Conservation (phyloP, 2,888 invertebrate species). For the Lucinisca nassula region DNA sequence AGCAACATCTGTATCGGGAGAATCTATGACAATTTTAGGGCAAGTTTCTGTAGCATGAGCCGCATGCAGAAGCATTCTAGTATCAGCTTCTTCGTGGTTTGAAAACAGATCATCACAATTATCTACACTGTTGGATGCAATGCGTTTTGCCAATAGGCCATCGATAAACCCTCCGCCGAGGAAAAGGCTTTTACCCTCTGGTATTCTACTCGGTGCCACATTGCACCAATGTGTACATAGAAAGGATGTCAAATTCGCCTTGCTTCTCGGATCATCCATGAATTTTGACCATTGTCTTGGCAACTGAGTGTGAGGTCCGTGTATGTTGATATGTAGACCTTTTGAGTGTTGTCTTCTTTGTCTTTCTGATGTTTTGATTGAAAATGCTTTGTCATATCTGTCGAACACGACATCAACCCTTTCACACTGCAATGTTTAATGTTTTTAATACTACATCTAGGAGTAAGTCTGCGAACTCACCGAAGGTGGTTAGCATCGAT, state of each 20-base stretch:
- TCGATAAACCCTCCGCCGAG: not conserved
- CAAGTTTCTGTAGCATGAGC: not conserved
- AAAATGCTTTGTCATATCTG: not conserved
- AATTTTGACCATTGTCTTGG: not conserved
- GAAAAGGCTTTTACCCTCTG: not conserved
- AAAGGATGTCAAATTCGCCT: not conserved
- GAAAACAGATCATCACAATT: not conserved
- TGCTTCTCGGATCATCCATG: not conserved
- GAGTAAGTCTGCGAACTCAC: not conserved
- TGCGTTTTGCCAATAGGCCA: not conserved
- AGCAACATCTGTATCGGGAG: constrained; percentile 11
- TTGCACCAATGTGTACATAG: not conserved
- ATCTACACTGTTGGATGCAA: not conserved
- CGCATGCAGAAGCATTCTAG: not conserved
- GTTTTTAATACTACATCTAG: not conserved
- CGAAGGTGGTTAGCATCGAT: not conserved
- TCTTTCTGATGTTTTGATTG: not conserved
- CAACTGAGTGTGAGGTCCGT: not conserved
- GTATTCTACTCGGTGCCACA: not conserved
- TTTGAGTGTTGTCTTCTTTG: not conserved
- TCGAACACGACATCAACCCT: not conserved
- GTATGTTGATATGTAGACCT: not conserved
- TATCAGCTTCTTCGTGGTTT: not conserved
- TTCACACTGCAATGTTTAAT: not conserved
- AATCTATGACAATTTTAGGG: not conserved